Conservation (phyloP, 1,140 invertebrate genomes). For the Anadara kagoshimensis region DNA sequence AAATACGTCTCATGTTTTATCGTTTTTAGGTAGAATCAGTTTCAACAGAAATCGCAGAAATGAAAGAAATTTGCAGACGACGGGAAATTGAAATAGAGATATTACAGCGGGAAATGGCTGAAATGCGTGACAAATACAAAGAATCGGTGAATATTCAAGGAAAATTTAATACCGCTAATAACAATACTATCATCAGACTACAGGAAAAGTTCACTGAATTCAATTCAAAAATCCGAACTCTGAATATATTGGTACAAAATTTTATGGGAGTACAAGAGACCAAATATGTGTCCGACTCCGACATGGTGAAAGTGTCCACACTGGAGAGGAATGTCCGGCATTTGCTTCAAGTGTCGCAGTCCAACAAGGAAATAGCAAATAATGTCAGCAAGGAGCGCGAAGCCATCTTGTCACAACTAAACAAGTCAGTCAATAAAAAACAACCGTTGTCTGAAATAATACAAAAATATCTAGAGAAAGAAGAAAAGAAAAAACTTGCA, state of each 20-base stretch:
- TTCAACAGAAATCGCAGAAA: too few species aligned
- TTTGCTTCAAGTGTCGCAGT: constrained; percentile 7
- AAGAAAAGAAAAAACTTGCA: constrained; percentile 20
- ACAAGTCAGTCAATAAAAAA: constrained; percentile 14
- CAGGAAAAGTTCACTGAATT: constrained; percentile 30
- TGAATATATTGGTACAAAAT: constrained; percentile 13
- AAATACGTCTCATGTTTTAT: too few species aligned
- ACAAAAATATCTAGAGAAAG: constrained; percentile 29
- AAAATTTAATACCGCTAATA: constrained; percentile 41
- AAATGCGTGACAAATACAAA: constrained; percentile 31
- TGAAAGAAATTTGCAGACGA: too few species aligned
- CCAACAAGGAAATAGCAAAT: constrained; percentile 10
- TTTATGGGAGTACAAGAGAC: constrained; percentile 3
- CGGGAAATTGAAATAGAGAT: constrained; percentile 22
- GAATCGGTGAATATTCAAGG: constrained; percentile 23
- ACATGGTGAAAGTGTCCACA: constrained; percentile 19
- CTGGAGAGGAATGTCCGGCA: constrained; percentile 25
- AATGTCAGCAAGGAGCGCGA: constrained; percentile 11
- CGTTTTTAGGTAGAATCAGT: too few species aligned
- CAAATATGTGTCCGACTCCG: neutral
- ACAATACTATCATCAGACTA: constrained; percentile 31
- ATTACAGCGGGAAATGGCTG: constrained; percentile 20
- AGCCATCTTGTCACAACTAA: constrained; percentile 14
- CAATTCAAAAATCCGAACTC: constrained; percentile 24
- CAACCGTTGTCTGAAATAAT: constrained; percentile 28